Evolutionary conservation across 2,888 invertebrate genomes (phyloP), one percentile per base, ranked within the genome.

Genomic region (Epinotia ramella): DNA sequence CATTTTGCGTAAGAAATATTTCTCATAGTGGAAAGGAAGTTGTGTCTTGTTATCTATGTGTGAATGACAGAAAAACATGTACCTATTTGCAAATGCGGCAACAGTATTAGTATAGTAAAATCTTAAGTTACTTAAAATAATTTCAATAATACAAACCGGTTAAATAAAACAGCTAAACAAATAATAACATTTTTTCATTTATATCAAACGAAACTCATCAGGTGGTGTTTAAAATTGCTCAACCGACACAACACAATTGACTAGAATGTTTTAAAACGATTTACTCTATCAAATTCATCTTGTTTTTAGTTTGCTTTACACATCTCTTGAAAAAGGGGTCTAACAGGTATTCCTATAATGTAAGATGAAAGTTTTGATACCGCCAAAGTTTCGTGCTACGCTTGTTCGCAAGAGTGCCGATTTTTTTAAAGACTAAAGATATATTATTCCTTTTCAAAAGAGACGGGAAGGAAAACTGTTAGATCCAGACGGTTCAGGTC

Each of bases 111-210:
- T 44, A 12, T 12, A 12, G 67, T 57, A 33, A 57, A 67, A 57
- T 33, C 33, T 33, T 33, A 7, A 33, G 33, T 33, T 33, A 33
- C 7, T 33, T 33, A 1, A 53, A 68, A 49, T 13, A 13, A 68
- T 57, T 56, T 57, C 28, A 44, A 57, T 11, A 57, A 68, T 56
- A 44, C 12, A 57, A 28, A 28, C 24, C 24, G 24, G 24, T 28
- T 28, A 28, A 28, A 28, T 28, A 33, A 69, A 59, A 20, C 68
- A 69, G 59, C 46, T 60, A 69, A n/a, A 57, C 16, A 46, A 69
- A 46, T 24, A 18, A 28, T 12, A 46, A n/a, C 59, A 46, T 44
- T 60, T 60, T 60, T 44, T 49, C 60, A 60, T 57, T 60, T 59
- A 59, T 18, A 33, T 1, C n/a, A 13, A 63, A 63, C 40, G n/a